A percentile compares a stretch with the other conserved stretches of the same genome.
These are phyloP conservation scores for Metalampra italica DNA, from an alignment of 2,888 invertebrate species.

Conservation along the genomic window DNA sequence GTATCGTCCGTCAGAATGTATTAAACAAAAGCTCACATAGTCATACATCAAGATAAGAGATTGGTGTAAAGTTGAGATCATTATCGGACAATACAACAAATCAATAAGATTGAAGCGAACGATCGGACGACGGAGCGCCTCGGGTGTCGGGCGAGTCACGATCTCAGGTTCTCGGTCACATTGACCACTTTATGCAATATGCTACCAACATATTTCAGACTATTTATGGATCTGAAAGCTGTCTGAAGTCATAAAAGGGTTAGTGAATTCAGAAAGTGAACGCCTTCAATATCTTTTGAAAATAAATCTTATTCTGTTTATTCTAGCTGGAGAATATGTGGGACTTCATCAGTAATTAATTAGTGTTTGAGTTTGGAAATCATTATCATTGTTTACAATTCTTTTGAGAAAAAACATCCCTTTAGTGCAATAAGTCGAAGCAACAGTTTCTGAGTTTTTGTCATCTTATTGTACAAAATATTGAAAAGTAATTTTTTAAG, in stretches of 20 bases:
- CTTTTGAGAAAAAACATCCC: too few species aligned
- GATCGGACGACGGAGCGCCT: conserved; percentile 12
- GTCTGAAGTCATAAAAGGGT: conserved; percentile 26
- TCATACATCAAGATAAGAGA: conserved; percentile 19
- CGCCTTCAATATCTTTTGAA: too few species aligned
- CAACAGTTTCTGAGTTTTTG: too few species aligned
- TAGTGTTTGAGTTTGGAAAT: too few species aligned
- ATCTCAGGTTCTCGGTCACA: conserved; percentile 15
- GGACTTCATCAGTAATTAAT: too few species aligned
- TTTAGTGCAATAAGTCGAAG: too few species aligned
- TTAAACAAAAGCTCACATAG: conserved; percentile 11
- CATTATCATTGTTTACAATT: too few species aligned
- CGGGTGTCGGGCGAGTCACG: conserved; percentile 21
- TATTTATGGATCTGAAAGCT: conserved; percentile 38
- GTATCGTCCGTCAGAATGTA: conserved; percentile 1
- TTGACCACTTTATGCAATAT: conserved; percentile 34
- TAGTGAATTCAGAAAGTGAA: too few species aligned
- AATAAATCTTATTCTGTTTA: too few species aligned
- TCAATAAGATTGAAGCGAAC: conserved; percentile 38
- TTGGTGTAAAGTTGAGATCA: conserved; percentile 38
- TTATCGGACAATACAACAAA: conserved; percentile 53
- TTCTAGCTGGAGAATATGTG: too few species aligned
- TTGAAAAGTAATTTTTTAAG: too few species aligned
- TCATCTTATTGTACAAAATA: too few species aligned
- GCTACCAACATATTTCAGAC: conserved; percentile 29